A percentile compares a stretch with the other conserved stretches of the same genome.
Evolutionary conservation across 2,113 vertebrate genomes (phyloP).

Genomic region (Gymnobelideus leadbeateri): DNA sequence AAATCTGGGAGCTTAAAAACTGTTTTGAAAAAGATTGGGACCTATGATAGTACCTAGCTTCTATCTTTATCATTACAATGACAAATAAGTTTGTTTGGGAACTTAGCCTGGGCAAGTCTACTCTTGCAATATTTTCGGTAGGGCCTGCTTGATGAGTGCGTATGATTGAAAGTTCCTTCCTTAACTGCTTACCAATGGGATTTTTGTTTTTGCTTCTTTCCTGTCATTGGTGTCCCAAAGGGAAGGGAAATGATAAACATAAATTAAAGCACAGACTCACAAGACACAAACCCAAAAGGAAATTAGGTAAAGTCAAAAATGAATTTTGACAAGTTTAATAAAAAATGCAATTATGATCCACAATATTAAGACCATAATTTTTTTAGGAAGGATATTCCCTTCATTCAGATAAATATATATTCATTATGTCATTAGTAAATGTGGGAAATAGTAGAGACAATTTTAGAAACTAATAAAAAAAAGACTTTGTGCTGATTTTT

Average conservation of each 20-base stretch:
- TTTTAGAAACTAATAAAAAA: background rate
- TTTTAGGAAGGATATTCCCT: background rate
- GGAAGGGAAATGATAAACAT: background rate
- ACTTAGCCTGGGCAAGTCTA: background rate
- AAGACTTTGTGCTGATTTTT: background rate
- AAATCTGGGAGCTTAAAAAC: background rate
- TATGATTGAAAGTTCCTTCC: background rate
- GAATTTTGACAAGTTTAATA: background rate
- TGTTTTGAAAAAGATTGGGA: background rate
- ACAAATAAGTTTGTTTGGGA: background rate
- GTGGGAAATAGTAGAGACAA: fast-evolving
- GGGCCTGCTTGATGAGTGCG: background rate
- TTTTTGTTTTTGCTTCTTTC: background rate
- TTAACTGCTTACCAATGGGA: background rate
- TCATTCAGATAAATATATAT: background rate
- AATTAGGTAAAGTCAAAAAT: background rate
- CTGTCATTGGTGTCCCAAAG: background rate
- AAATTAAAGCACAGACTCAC: constrained; percentile 1
- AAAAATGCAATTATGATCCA: background rate
- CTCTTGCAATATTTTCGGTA: background rate
- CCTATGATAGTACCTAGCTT: background rate
- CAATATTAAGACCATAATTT: background rate
- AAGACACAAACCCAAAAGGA: background rate
- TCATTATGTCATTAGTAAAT: background rate
- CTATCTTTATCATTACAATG: background rate